These are phyloP conservation scores for Lateolabrax maculatus DNA, from an alignment of 2,797 vertebrate species.

Conservation along the genomic window DNA sequence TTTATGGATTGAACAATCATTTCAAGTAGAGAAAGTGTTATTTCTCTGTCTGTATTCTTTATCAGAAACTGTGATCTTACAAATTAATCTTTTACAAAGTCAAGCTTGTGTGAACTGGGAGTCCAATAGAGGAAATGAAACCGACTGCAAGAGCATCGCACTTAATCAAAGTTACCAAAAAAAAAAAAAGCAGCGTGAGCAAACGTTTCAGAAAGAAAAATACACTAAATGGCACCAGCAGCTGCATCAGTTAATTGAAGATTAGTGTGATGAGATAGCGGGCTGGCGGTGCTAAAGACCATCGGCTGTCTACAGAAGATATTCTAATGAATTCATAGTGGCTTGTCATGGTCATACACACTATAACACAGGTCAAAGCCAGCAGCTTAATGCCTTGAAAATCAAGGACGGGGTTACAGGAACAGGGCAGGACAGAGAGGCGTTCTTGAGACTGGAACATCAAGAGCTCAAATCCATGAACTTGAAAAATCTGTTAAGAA, in stretches of 20 bases:
- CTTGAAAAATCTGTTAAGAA: slow-evolving; percentile 13
- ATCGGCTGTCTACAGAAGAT: slow-evolving; percentile 57
- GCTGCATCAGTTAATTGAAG: slow-evolving; percentile 72
- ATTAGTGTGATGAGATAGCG: slow-evolving; percentile 72
- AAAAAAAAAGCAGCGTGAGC: slow-evolving; percentile 15
- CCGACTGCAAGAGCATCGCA: slow-evolving; percentile 37
- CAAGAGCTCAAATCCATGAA: slow-evolving; percentile 31
- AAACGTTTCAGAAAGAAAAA: slow-evolving; percentile 56
- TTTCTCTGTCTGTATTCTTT: slow-evolving; percentile 20
- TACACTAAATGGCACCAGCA: slow-evolving; percentile 61
- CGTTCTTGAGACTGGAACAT: neutral
- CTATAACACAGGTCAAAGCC: slow-evolving; percentile 25
- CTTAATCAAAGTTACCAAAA: slow-evolving; percentile 63
- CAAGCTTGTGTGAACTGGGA: slow-evolving; percentile 29
- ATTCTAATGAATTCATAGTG: slow-evolving; percentile 60
- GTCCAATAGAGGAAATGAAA: slow-evolving; percentile 60
- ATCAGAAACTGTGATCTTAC: slow-evolving; percentile 25
- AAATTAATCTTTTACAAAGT: slow-evolving; percentile 37
- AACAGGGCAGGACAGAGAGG: slow-evolving; percentile 18
- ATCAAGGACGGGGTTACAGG: slow-evolving; percentile 38
- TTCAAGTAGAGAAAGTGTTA: slow-evolving; percentile 14
- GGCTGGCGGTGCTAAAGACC: slow-evolving; percentile 58
- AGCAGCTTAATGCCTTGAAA: slow-evolving; percentile 42
- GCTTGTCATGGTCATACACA: slow-evolving; percentile 44
- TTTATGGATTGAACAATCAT: slow-evolving; percentile 33